Evolutionary conservation across 1,140 invertebrate genomes (phyloP), one percentile per base, ranked within the genome.

Genomic region (Gonatopus flavifemur): DNA sequence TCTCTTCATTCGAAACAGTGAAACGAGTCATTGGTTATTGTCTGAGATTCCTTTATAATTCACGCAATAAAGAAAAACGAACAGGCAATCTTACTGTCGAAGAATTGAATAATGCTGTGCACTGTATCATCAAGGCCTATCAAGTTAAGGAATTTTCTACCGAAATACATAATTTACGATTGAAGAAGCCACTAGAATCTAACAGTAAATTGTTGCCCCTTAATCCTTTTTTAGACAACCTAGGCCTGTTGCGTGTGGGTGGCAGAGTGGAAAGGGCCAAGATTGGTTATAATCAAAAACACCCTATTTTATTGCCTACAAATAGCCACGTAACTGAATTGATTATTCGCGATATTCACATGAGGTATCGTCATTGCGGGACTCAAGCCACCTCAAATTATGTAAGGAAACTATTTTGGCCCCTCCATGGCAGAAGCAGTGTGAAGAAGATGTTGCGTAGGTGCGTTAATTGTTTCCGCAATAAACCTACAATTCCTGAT

Each of bases 321-420:
- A 36, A 37, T 12, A 25, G 38, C 24, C 32, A 18, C 4, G 12
- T 46, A 33, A 46, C 18, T 5, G 21, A 18, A 4, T 18, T 46
- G 3, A 46, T 46, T 21, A 46, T 36, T 25, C 3, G 7, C 21
- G n/a, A 46, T 3, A n/a, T 12, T 21, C 51, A 66, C 35, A 24
- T 24, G 8, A 16, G 32, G 15, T 13, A 45, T 35, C 40, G 57
- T 9, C 63, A 66, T 36, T 19, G 55, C 15, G 63, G 51, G 13
- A 19, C 18, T 10, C 31, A 44, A 32, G 45, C 39, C 7, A 54
- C 45, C 12, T 49, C 44, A 12, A 28, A 31, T 19, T 28, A 42
- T 42, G 3, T 37, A 20, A 59, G 39, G 65, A 22, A 65, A 25
- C 55, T n/a, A 40, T 68, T 49, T 50, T 69, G 48, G 59, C 45